Base-by-base conservation (phyloP, 2,797 vertebrate species). In the Lindbergichthys nudifrons region DNA sequence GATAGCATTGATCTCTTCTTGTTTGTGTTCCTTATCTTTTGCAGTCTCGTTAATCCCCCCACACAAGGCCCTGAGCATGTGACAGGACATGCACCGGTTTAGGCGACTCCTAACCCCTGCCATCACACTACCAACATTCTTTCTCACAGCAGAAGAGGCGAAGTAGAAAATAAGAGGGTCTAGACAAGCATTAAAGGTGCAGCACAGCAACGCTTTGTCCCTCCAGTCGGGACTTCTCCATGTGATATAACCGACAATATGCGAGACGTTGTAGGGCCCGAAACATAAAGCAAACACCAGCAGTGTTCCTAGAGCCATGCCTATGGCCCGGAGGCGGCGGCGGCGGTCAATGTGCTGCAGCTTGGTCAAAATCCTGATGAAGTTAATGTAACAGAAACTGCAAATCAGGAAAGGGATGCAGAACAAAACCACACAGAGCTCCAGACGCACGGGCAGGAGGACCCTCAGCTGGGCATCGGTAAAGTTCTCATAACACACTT, bases 101-200 rank as follows among this genome's bases (percentile, higher is more conserved):
- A 94, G 52, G 30, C 47, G 86, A 6, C 57, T 60, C 80, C 79
- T 89, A 23, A 92, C 69, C 43, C 84, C 89, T 63, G 75, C 16
- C 1, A 80, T 65, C 70, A 95, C 16, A 0, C 56, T 77, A 0
- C 89, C 77, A 2, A 97, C 91, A 0, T 79, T 88, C 10, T 83
- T 91, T 42, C 96, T 93, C 64, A 97, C 91, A 0, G 95, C 95
- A 0, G 95, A 87, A 0, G 96, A 97, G 0, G 97, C 97, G 75
- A 97, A 95, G 77, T 97, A 97, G 91, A 97, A 97, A 57, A 98
- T 96, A 1, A 97, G 65, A 0, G 97, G 97, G 81, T 97, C 97
- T 18, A 98, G 87, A 26, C 94, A 95, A 16, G 97, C 93, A 0
- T 97, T 98, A 73, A 97, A 96, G 10, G 96, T 96, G 73, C 96